Evolutionary conservation across 92 coral and sea anemone genomes (phyloP).

Genomic region (Porites evermanni): DNA sequence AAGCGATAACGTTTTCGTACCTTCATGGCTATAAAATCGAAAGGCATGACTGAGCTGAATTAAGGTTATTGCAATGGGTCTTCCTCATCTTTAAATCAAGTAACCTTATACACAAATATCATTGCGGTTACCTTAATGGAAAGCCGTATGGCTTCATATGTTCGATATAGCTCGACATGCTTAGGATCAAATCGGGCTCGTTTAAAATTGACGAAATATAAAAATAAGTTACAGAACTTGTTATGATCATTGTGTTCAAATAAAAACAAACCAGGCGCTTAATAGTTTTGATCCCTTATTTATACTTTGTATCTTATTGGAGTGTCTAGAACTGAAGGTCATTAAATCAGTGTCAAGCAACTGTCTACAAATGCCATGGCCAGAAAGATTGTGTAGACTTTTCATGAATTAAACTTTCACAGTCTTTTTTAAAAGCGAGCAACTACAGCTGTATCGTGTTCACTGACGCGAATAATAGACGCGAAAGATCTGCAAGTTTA

Average conservation of each 20-base stretch:
- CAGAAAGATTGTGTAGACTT: neutral
- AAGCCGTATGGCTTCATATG: neutral
- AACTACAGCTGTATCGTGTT: neutral
- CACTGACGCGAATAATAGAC: neutral
- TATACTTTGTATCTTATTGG: neutral
- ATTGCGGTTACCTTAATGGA: neutral
- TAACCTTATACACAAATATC: neutral
- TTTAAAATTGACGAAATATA: neutral
- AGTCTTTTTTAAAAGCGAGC: neutral
- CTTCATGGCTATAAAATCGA: neutral
- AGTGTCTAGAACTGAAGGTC: neutral
- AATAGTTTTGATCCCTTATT: neutral
- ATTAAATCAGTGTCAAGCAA: neutral
- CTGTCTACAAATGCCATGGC: neutral
- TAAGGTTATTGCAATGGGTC: neutral
- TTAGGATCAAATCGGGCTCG: neutral
- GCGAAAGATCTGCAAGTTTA: constrained; percentile 4
- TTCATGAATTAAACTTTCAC: no score
- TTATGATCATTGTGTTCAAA: neutral
- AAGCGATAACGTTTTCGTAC: neutral
- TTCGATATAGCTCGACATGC: neutral
- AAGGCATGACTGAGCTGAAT: neutral
- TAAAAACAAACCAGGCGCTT: neutral
- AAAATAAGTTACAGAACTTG: neutral
- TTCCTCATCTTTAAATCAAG: neutral